Percentiles rank a stretch among this genome's conserved stretches.
Conservation (phyloP, 35 echinoderm and acorn worm genomes). For the Ophioderma brevispina region DNA sequence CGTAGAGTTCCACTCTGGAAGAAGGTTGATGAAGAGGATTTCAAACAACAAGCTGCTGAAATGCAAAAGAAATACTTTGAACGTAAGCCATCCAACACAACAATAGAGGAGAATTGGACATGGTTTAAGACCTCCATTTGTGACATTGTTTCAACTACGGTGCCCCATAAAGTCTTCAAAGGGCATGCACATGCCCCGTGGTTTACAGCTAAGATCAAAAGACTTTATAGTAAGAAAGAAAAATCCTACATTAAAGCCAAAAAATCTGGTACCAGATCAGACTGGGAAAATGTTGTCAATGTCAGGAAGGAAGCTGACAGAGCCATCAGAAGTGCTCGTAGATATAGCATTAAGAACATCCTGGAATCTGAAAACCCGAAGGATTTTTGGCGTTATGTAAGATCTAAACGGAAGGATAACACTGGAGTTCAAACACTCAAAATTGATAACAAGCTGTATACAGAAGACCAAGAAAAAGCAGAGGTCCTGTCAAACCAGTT, state of each 20-base stretch:
- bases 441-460: neutral
- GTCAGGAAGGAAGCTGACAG: neutral
- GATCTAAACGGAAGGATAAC: constrained; percentile 14
- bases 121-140: constrained; percentile 25
- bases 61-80: constrained; percentile 33
- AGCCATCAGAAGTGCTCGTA: neutral
- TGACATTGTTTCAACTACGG: constrained; percentile 1
- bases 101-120: constrained; percentile 33
- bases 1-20: constrained; percentile 35
- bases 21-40: constrained; percentile 20
- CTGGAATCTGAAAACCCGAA: constrained; percentile 3
- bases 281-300: constrained; percentile 18
- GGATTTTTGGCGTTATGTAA: constrained; percentile 33
- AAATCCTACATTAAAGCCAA: constrained; percentile 32
- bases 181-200: constrained; percentile 1
- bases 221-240: constrained; percentile 40
- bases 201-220: constrained; percentile 29
- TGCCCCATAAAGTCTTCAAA: neutral
- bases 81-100: neutral
- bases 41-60: constrained; percentile 1
- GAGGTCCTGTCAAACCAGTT: constrained; percentile 5
- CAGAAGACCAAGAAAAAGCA: constrained; percentile 13
- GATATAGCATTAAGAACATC: neutral
- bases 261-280: neutral
- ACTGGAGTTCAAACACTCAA: constrained; percentile 39